Evolutionary conservation across 2,888 invertebrate genomes (phyloP), one percentile per base, ranked within the genome.

Genomic region (Allophyes oxyacanthae): DNA sequence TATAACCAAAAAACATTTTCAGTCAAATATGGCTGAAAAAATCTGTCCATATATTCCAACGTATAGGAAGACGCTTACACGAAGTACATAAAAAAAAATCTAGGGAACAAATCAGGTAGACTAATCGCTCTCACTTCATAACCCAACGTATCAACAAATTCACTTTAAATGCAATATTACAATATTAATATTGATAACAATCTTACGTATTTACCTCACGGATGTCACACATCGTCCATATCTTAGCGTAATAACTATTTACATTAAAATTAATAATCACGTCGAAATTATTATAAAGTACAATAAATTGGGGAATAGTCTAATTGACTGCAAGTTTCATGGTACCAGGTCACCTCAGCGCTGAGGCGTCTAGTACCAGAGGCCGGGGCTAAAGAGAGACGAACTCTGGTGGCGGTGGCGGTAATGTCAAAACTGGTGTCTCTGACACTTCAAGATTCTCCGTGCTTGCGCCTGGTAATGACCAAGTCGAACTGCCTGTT

Each of bases 401-500:
- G 46, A 93, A 94, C 73, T 94, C 94, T 2, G 93, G 92, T 6
- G 95, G 95, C 14, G 96, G 95, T 6, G 95, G 95, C 2, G 95
- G 95, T 73, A 93, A 74, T 26, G 89, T 90, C 15, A 92, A 70
- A 0, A 94, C 93, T 28, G 93, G 92, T 10, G 93, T 93, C 52
- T 92, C 93, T 32, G 89, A 89, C 10, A 79, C 74, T 53, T 91
- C 91, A 10, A 83, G 51, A 41, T 88, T 87, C 41, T 93, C 93
- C 1, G 87, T 78, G 66, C 86, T 91, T 1, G 93, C 91, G 32
- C 93, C 97, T 61, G 97, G 97, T 73, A 98, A 91, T 13, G 98
- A 98, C 84, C 98, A 96, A 9, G 97, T 97, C 0, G 98, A 92
- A 95, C 98, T 82, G 95, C 98, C 87, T 0, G 97, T 97, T 10